Evolutionary conservation across 2,797 vertebrate species (phyloP), one percentile per base, ranked within the genome.

Genomic region (Neosalanx taihuensis): DNA sequence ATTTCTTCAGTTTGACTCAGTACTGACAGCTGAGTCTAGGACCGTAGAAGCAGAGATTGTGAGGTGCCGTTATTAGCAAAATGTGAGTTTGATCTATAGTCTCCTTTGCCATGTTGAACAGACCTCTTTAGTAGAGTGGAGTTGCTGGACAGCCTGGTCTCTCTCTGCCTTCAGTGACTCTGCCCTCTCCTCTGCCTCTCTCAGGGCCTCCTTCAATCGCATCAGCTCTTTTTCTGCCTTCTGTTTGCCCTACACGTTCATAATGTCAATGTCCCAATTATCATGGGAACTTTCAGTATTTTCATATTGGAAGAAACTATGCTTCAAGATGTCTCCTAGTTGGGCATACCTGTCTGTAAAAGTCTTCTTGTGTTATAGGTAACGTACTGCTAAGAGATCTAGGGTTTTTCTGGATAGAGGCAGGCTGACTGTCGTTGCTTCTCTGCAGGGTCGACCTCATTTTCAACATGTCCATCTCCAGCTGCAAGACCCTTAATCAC

Each of bases 401-500:
- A 23, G 37, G 70, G 67, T 29, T 37, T 67, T 30, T 74, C 37
- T 23, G 58, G 0, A 6, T 15, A 12, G 13, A 49, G 9, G 33
- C 65, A 7, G 2, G 33, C 18, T 70, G 74, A 53, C 72, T 33
- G 9, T 26, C 37, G 62, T 75, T 83, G 67, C 76, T 83, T 69
- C 72, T 80, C 35, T 87, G 83, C 68, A 92, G 76, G 77, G 13
- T 67, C 23, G 67, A 81, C 78, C 78, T 91, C 69, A 91, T 85
- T 72, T 91, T 91, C 70, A 84, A 58, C 77, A 93, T 75, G 58
- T 93, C 91, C 72, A 80, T 80, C 80, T 92, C 90, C 80, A 94
- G 73, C 74, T 88, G 81, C n/a, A 89, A 76, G 76, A 93, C 84
- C 84, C 92, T 94, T 59, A 46, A 73, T 3, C 26, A n/a, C 71